Evolutionary conservation across 2,888 invertebrate species (phyloP).

Genomic region (Furcula furcula): DNA sequence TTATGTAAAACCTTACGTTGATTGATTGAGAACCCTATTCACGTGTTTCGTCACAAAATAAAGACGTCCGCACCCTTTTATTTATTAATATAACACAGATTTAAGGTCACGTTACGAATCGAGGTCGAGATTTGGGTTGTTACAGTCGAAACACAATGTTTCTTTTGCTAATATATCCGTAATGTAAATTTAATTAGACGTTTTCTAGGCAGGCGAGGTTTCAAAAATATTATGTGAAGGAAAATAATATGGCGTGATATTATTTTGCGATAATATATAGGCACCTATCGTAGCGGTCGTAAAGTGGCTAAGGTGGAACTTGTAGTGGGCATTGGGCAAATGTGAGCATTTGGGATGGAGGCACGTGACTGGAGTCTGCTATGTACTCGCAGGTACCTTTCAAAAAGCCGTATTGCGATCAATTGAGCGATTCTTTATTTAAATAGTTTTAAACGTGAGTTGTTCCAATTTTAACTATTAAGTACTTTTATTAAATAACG

Average conservation of each 20-base stretch:
- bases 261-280: conserved; percentile 31
- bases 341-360: conserved; percentile 36
- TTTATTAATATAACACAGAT: conserved; percentile 24
- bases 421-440: conserved; percentile 18
- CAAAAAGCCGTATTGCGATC: conserved; percentile 25
- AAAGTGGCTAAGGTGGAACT: conserved; percentile 43
- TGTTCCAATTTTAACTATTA: no score
- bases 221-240: conserved; percentile 13
- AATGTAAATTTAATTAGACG: conserved; percentile 29
- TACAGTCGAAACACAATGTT: neutral
- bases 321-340: conserved; percentile 51
- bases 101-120: conserved; percentile 12
- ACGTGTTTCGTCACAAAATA: conserved; percentile 28
- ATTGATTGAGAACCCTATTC: conserved; percentile 32
- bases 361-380: conserved; percentile 34
- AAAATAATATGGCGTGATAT: conserved; percentile 23
- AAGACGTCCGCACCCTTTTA: conserved; percentile 23
- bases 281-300: conserved; percentile 39
- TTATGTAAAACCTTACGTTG: conserved; percentile 25
- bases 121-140: conserved; percentile 6
- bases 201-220: conserved; percentile 7
- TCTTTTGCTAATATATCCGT: conserved; percentile 1
- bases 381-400: conserved; percentile 16
- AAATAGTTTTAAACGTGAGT: no score
- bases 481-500: no score